phyloP scores from a whole-genome alignment of 2,888 invertebrate species.

The Caenorhabditis sp. region DNA sequence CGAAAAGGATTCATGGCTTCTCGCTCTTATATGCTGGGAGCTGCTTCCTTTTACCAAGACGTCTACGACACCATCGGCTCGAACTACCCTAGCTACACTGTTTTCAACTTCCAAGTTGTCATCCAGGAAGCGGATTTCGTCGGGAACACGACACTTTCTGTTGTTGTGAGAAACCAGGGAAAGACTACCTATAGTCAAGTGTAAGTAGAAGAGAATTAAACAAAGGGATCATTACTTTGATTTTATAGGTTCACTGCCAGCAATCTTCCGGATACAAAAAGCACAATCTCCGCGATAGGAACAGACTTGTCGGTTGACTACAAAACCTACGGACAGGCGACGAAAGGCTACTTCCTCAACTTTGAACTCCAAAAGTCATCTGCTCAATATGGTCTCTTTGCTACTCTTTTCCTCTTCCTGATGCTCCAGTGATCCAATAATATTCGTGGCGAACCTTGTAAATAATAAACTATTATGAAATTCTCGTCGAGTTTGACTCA shows the following conservation, averaged over 20 bases:
- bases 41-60: not conserved
- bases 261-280: no score
- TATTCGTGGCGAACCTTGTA: no score
- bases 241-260: no score
- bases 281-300: no score
- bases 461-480: no score
- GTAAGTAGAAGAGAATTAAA: no score
- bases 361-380: conserved; percentile 28
- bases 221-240: no score
- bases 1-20: conserved; percentile 47
- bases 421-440: not conserved
- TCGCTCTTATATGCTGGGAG: conserved; percentile 31
- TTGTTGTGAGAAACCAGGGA: not conserved
- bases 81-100: not conserved
- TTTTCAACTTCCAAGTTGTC: not conserved
- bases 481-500: no score
- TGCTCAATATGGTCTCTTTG: not conserved
- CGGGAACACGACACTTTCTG: conserved; percentile 23
- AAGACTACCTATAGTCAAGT: conserved; percentile 17
- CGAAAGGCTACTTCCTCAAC: conserved; percentile 30
- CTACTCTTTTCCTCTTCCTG: not conserved
- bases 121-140: conserved; percentile 35
- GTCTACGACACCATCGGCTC: conserved; percentile 17
- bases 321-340: conserved; percentile 17
- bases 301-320: conserved; percentile 11